A percentile compares a stretch with the other conserved stretches of the same genome.
Conservation (phyloP, 2,113 vertebrate genomes). For the Pavo muticus region DNA sequence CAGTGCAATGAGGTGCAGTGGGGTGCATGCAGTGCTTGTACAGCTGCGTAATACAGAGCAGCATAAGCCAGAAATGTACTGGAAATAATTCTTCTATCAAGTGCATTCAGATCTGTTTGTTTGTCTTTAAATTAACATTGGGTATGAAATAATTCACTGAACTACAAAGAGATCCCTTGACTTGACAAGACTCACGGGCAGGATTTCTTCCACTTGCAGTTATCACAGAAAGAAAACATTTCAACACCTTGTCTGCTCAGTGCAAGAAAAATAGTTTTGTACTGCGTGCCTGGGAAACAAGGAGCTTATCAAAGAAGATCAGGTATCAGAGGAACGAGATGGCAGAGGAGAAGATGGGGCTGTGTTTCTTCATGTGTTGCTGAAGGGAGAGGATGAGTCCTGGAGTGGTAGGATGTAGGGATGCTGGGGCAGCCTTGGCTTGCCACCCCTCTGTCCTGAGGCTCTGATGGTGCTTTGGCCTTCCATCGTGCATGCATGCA, state of each 20-base stretch:
- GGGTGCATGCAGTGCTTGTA: rapidly evolving
- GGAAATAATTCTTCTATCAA: slow-evolving; percentile 57
- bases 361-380: neutral
- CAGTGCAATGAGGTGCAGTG: neutral
- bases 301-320: slow-evolving; percentile 57
- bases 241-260: slow-evolving; percentile 62
- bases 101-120: slow-evolving; percentile 63
- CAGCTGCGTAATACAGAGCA: neutral
- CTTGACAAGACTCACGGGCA: slow-evolving; percentile 62
- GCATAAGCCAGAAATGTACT: slow-evolving; percentile 30
- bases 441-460: neutral
- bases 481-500: rapidly evolving
- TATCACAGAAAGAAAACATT: slow-evolving; percentile 67
- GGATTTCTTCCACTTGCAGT: slow-evolving; percentile 49
- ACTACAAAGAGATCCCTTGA: slow-evolving; percentile 64
- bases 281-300: slow-evolving; percentile 33
- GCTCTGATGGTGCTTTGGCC: neutral
- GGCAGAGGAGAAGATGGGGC: neutral
- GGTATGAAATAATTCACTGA: slow-evolving; percentile 64
- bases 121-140: slow-evolving; percentile 68
- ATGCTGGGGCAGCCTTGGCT: neutral
- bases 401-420: too few species aligned
- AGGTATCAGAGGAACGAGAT: slow-evolving; percentile 9
- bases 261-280: slow-evolving; percentile 48
- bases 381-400: neutral